Evolutionary conservation across 2,797 vertebrate species (phyloP).

Genomic region (Semotilus atromaculatus): DNA sequence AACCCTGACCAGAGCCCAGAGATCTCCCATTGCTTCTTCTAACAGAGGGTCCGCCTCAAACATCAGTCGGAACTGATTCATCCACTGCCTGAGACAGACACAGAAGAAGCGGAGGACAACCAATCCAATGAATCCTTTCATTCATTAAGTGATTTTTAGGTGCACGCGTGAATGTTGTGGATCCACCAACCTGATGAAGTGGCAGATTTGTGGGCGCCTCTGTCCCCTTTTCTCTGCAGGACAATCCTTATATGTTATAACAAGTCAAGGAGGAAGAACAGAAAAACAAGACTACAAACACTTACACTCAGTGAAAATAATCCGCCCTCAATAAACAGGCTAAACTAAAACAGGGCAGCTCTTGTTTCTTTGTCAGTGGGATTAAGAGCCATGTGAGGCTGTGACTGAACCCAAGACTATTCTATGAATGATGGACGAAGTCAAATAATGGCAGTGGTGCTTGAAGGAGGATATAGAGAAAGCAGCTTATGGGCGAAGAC

Average conservation of each 20-base stretch:
- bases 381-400: conserved; percentile 70
- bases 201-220: conserved; percentile 81
- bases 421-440: conserved; percentile 6
- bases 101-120: background rate
- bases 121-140: background rate
- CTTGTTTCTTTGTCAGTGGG: conserved; percentile 68
- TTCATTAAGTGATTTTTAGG: background rate
- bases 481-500: conserved; percentile 84
- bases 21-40: conserved; percentile 83
- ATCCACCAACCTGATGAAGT: conserved; percentile 84
- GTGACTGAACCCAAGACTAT: conserved; percentile 20
- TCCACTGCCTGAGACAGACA: conserved; percentile 82
- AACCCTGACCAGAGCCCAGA: conserved; percentile 82
- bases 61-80: conserved; percentile 81
- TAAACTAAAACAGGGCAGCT: conserved; percentile 66
- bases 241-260: conserved; percentile 84
- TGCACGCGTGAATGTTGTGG: background rate
- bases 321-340: conserved; percentile 35
- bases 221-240: conserved; percentile 72
- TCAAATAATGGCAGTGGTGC: background rate
- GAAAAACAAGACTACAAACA: conserved; percentile 11
- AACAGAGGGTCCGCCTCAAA: conserved; percentile 83
- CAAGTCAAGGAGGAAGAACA: conserved; percentile 68
- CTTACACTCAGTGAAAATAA: conserved; percentile 56
- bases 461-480: conserved; percentile 84